These are phyloP conservation scores for Myopa tessellatipennis DNA, from an alignment of 2,888 invertebrate species.

Conservation along the genomic window DNA sequence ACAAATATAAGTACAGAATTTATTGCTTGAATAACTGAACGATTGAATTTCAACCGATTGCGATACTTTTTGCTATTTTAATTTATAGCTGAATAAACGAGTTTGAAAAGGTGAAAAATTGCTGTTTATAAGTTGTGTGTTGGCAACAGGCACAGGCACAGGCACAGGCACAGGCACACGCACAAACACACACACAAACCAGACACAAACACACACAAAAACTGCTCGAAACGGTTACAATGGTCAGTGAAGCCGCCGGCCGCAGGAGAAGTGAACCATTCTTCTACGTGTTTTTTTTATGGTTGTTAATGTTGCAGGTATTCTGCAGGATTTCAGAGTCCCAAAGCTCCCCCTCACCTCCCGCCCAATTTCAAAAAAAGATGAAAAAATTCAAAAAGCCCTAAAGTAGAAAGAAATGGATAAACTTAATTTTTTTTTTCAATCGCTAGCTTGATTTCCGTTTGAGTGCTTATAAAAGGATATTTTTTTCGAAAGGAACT, in stretches of 20 bases:
- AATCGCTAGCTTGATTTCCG: background rate
- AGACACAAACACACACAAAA: background rate
- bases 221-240: too few species aligned
- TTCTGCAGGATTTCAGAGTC: too few species aligned
- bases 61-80: too few species aligned
- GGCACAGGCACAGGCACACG: background rate
- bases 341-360: too few species aligned
- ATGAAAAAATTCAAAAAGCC: background rate
- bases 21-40: background rate
- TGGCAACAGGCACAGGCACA: background rate
- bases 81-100: background rate
- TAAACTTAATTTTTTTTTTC: background rate
- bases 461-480: background rate
- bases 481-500: background rate
- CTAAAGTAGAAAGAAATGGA: background rate
- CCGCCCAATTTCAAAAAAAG: background rate
- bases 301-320: too few species aligned
- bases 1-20: background rate
- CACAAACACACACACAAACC: background rate
- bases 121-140: background rate
- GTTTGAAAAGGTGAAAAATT: background rate
- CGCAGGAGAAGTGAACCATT: too few species aligned
- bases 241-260: too few species aligned
- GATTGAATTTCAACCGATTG: background rate
- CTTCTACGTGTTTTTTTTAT: too few species aligned